Percentiles rank a stretch among this genome's conserved stretches.
Evolutionary conservation across 2,888 invertebrate species (phyloP).

Genomic region (Baronia brevicornis): DNA sequence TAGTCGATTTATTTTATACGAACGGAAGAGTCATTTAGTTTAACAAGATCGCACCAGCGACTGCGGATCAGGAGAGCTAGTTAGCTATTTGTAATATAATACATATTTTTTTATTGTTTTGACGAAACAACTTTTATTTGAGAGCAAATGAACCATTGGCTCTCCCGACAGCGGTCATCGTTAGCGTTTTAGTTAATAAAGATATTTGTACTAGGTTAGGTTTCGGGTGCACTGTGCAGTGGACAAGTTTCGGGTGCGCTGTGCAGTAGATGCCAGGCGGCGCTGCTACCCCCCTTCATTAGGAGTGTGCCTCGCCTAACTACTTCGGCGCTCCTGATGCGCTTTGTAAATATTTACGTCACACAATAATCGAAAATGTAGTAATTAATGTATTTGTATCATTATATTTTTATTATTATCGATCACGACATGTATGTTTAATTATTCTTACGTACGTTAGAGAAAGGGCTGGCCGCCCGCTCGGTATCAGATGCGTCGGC

Average conservation of each 20-base stretch:
- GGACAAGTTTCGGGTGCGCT: conserved; percentile 17
- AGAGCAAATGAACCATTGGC: conserved; percentile 61
- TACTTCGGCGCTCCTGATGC: conserved; percentile 59
- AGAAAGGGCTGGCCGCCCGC: conserved; percentile 35
- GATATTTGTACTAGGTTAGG: conserved; percentile 43
- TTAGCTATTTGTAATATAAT: conserved; percentile 48
- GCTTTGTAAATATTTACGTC: conserved; percentile 75
- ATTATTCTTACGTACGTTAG: conserved; percentile 46
- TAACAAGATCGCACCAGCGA: conserved; percentile 48
- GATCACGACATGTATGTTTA: conserved; percentile 71
- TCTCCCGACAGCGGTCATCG: conserved; percentile 56
- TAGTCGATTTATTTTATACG: conserved; percentile 35
- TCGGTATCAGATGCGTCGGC: conserved; percentile 34
- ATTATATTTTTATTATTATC: conserved; percentile 75
- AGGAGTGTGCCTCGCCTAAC: conserved; percentile 63
- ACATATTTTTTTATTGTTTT: conserved; percentile 50
- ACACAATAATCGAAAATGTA: conserved; percentile 74
- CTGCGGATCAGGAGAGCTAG: conserved; percentile 48
- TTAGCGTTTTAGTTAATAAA: conserved; percentile 69
- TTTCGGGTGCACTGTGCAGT: conserved; percentile 14
- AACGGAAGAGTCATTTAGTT: conserved; percentile 33
- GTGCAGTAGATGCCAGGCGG: conserved; percentile 18
- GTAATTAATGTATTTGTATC: conserved; percentile 73
- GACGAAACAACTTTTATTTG: conserved; percentile 56
- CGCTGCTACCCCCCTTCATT: conserved; percentile 27